Percentiles rank a stretch among this genome's conserved stretches.
Conservation (phyloP, 2,888 invertebrate species). For the Sinelater perroti region DNA sequence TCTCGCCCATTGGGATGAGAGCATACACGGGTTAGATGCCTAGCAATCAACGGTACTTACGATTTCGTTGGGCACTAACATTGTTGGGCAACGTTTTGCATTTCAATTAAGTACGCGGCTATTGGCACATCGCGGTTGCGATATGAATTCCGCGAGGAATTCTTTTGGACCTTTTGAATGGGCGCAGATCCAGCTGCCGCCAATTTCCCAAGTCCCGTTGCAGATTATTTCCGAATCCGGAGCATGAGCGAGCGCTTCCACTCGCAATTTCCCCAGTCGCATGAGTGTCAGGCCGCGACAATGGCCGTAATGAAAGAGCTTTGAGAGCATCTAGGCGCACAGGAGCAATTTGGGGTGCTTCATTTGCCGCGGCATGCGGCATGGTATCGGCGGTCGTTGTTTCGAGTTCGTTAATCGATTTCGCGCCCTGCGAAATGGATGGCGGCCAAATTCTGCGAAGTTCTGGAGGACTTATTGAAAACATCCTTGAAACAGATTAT, state of each 20-base stretch:
- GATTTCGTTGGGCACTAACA: neutral
- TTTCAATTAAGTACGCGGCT: conserved; percentile 6
- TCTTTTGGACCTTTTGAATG: neutral
- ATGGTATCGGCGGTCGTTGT: conserved; percentile 4
- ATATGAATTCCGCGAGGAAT: conserved; percentile 4
- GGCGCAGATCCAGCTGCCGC: conserved; percentile 1
- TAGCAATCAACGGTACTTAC: conserved; percentile 15
- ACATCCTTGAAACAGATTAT: too few species aligned
- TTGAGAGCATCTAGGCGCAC: conserved; percentile 7
- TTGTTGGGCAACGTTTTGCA: conserved; percentile 7
- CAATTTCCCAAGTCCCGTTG: conserved; percentile 8
- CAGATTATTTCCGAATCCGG: conserved; percentile 11
- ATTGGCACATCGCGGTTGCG: conserved; percentile 10
- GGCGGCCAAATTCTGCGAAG: neutral
- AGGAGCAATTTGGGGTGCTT: conserved; percentile 9
- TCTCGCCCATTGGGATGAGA: neutral
- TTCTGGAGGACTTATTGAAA: too few species aligned
- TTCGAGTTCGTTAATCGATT: conserved; percentile 12
- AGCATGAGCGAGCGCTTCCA: conserved; percentile 2
- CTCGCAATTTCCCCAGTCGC: conserved; percentile 2
- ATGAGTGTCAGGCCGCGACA: conserved; percentile 3
- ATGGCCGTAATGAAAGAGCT: conserved; percentile 10
- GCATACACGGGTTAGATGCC: too few species aligned
- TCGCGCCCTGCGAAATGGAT: neutral
- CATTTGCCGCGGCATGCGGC: conserved; percentile 2